Evolutionary conservation across 2,113 vertebrate genomes (phyloP).

Genomic region (Sula dactylatra): DNA sequence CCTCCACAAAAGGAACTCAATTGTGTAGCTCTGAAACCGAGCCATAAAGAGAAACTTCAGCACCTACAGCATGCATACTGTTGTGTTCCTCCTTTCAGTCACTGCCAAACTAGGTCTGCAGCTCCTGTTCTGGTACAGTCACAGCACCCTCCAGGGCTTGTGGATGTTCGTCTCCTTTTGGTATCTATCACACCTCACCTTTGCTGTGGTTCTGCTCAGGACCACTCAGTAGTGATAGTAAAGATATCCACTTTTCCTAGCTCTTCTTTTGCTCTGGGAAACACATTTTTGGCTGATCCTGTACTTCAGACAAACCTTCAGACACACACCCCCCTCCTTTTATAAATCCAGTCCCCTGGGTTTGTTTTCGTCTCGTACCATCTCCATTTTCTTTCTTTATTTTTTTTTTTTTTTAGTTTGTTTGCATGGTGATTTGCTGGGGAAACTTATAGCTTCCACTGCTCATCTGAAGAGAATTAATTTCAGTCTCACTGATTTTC

Average conservation of each 20-base stretch:
- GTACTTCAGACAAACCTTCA: neutral
- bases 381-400: neutral
- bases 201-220: neutral
- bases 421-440: neutral
- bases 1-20: neutral
- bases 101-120: neutral
- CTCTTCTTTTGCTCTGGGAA: neutral
- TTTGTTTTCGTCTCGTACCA: neutral
- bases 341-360: neutral
- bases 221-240: neutral
- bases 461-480: neutral
- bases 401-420: neutral
- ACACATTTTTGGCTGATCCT: neutral
- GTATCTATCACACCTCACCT: neutral
- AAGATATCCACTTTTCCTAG: neutral
- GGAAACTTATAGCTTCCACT: neutral
- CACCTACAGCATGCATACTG: neutral
- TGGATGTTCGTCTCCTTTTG: neutral
- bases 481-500: neutral
- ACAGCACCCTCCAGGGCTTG: neutral
- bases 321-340: neutral
- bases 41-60: neutral
- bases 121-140: neutral
- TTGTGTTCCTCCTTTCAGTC: neutral
- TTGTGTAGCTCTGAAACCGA: neutral